A percentile compares a stretch with the other conserved stretches of the same genome.
These are phyloP conservation scores for Drosophila sechellia DNA, from an alignment of 1,140 invertebrate genomes.

Conservation along the genomic window DNA sequence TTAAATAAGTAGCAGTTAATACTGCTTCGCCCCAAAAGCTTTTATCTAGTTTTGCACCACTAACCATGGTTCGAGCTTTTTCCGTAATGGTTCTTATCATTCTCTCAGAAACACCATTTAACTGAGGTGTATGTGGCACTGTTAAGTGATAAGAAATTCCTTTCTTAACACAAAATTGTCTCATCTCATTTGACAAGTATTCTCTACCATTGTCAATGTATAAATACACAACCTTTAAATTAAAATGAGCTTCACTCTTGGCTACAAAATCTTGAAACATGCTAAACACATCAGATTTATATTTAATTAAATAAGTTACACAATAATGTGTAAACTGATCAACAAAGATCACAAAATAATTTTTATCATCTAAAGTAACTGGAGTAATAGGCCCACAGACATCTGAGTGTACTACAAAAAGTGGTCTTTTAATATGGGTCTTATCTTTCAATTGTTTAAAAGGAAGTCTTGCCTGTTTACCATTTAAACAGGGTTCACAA, in stretches of 20 bases:
- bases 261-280: slow-evolving; percentile 7
- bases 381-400: slow-evolving; percentile 1
- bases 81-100: slow-evolving; percentile 85
- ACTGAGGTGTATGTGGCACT: slow-evolving; percentile 85
- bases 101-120: slow-evolving; percentile 84
- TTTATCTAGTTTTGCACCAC: neutral
- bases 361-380: neutral
- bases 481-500: slow-evolving; percentile 10
- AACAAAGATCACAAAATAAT: slow-evolving; percentile 5
- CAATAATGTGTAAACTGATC: neutral
- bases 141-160: slow-evolving; percentile 84
- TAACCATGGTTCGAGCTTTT: slow-evolving; percentile 66
- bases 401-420: slow-evolving; percentile 4
- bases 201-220: neutral
- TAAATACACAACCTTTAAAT: neutral
- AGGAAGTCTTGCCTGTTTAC: slow-evolving; percentile 55
- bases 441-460: slow-evolving; percentile 11
- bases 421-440: neutral
- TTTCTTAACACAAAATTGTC: slow-evolving; percentile 43
- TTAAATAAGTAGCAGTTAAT: neutral
- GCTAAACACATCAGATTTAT: slow-evolving; percentile 28
- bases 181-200: neutral
- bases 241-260: neutral
- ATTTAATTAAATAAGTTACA: slow-evolving; percentile 25
- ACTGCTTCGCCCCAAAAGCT: neutral